Evolutionary conservation across 1,140 invertebrate genomes (phyloP), one percentile per base, ranked within the genome.

Genomic region (Drosophila busckii): DNA sequence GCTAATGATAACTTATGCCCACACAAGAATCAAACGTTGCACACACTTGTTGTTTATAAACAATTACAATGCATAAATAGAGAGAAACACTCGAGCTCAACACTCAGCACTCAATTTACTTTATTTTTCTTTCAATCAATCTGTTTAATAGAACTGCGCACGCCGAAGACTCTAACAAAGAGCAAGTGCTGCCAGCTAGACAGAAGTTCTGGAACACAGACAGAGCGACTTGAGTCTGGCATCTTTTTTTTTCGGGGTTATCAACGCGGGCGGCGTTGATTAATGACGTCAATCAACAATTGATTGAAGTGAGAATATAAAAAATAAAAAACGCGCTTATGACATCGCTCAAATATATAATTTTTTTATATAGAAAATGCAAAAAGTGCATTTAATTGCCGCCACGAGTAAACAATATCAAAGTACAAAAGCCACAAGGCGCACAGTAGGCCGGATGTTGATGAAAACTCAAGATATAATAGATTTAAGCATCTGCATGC

Each of bases 201-300:
- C n/a, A n/a, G n/a, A n/a, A n/a, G n/a, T n/a, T n/a, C n/a, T n/a
- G n/a, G n/a, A n/a, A 9, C 22, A 38, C 9, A 32, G 10, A 8
- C 26, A 28, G 4, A 7, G 2, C 16, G 0, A 28, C 25, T n/a
- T n/a, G n/a, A n/a, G n/a, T n/a, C n/a, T n/a, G n/a, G n/a, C n/a
- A n/a, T n/a, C n/a, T n/a, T n/a, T n/a, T 20, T 16, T 13, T 13
- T 10, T 8, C 13, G 49, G 56, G 70, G 68, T 78, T 80, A 78
- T 78, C 65, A 48, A 15, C 44, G 20, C n/a, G n/a, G 31, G 20
- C n/a, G 35, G 45, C 19, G 32, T 34, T 42, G 28, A n/a, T 55
- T 45, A 15, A 52, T 75, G 70, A 75, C 70, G 70, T 78, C 68
- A 68, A 75, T 69, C 46, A 44, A 29, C 38, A 67, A 20, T 66